Evolutionary conservation across 2,888 invertebrate genomes (phyloP).

Genomic region (Tetranychus piercei): DNA sequence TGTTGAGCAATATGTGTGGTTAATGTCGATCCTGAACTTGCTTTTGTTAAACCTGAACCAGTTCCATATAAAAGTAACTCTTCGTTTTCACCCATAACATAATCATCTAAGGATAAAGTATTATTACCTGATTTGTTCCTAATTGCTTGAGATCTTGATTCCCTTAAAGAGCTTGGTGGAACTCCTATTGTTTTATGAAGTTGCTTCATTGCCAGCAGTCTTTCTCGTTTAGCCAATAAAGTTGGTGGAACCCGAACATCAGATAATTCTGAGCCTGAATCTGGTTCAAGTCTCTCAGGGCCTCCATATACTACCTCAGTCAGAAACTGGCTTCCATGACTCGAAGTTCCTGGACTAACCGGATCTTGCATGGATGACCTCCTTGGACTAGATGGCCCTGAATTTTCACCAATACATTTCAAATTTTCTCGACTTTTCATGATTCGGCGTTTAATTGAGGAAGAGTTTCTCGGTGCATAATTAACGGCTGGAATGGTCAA

Average conservation of each 20-base stretch:
- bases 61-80: not conserved
- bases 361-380: not conserved
- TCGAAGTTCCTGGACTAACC: not conserved
- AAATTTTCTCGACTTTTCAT: not conserved
- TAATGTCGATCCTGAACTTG: not conserved
- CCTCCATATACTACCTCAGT: not conserved
- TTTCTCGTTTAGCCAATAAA: conserved; percentile 3
- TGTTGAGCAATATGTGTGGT: not conserved
- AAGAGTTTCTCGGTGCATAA: not conserved
- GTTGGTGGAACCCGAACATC: not conserved
- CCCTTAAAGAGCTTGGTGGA: not conserved
- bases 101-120: not conserved
- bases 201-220: conserved; percentile 8
- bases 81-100: not conserved
- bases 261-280: not conserved
- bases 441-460: not conserved
- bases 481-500: not conserved
- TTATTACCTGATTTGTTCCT: not conserved
- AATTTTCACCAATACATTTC: conserved; percentile 2
- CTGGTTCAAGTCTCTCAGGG: not conserved
- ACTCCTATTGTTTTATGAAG: not conserved
- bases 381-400: not conserved
- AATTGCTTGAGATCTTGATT: not conserved
- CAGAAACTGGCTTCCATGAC: not conserved
- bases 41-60: not conserved